phyloP scores from a whole-genome alignment of 1,140 invertebrate species.

The Hyphantria cunea region DNA sequence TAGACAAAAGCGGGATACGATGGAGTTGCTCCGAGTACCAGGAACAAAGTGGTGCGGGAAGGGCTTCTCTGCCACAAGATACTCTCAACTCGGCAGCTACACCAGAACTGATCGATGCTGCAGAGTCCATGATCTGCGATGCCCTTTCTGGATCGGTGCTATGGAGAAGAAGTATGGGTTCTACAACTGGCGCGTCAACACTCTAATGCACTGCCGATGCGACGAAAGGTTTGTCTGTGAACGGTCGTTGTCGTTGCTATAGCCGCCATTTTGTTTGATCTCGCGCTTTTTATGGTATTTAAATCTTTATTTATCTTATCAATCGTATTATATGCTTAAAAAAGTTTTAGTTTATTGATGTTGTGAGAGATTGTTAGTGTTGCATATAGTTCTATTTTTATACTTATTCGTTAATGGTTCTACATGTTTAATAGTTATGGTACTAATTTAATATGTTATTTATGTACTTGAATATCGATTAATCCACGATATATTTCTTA shows the following conservation, averaged over 20 bases:
- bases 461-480: too few species aligned
- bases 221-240: constrained; percentile 89
- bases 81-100: constrained; percentile 90
- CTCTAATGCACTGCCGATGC: constrained; percentile 93
- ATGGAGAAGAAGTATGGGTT: constrained; percentile 90
- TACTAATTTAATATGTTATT: too few species aligned
- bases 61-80: constrained; percentile 88
- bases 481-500: too few species aligned
- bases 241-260: constrained; percentile 26
- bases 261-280: constrained; percentile 13
- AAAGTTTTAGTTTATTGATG: not conserved
- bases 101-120: constrained; percentile 91
- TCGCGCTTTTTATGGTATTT: constrained; percentile 12
- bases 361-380: too few species aligned
- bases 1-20: constrained; percentile 80
- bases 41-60: constrained; percentile 95
- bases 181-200: constrained; percentile 92
- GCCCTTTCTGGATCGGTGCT: constrained; percentile 90
- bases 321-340: constrained; percentile 2
- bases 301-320: constrained; percentile 3
- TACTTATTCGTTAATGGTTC: not conserved
- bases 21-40: constrained; percentile 87
- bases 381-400: not conserved
- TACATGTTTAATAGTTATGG: too few species aligned
- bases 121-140: constrained; percentile 90